These are phyloP conservation scores for Drosophila nebulosa DNA, from an alignment of 1,140 invertebrate species.

Conservation along the genomic window DNA sequence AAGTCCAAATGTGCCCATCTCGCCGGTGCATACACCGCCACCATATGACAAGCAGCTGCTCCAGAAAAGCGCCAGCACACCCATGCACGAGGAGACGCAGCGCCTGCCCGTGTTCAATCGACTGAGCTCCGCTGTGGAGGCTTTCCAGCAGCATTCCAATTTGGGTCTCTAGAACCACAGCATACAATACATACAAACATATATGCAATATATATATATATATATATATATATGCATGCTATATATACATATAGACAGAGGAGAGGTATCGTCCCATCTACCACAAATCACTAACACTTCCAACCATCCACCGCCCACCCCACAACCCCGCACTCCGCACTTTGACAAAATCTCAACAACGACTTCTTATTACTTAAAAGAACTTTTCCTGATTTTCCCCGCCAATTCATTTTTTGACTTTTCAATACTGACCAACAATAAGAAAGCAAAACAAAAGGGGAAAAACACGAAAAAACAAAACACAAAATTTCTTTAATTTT, in stretches of 20 bases:
- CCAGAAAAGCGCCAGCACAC: slow-evolving; percentile 67
- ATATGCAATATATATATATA: neutral
- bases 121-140: slow-evolving; percentile 84
- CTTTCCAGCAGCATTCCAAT: slow-evolving; percentile 81
- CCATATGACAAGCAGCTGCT: slow-evolving; percentile 67
- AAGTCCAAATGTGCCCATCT: slow-evolving; percentile 76
- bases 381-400: neutral
- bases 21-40: slow-evolving; percentile 70
- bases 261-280: neutral
- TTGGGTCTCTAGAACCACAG: slow-evolving; percentile 40
- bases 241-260: neutral
- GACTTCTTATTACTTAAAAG: neutral
- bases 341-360: slow-evolving; percentile 51
- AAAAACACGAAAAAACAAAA: neutral
- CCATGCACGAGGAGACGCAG: slow-evolving; percentile 64
- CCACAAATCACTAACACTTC: neutral
- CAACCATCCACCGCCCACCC: neutral
- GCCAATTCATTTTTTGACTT: neutral
- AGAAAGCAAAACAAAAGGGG: neutral
- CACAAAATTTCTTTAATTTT: neutral
- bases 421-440: neutral
- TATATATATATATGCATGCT: neutral
- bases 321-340: slow-evolving; percentile 6
- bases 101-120: slow-evolving; percentile 88
- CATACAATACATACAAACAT: neutral